Evolutionary conservation across 2,888 invertebrate species (phyloP), one percentile per base, ranked within the genome.

Genomic region (Aporophyla nigra): DNA sequence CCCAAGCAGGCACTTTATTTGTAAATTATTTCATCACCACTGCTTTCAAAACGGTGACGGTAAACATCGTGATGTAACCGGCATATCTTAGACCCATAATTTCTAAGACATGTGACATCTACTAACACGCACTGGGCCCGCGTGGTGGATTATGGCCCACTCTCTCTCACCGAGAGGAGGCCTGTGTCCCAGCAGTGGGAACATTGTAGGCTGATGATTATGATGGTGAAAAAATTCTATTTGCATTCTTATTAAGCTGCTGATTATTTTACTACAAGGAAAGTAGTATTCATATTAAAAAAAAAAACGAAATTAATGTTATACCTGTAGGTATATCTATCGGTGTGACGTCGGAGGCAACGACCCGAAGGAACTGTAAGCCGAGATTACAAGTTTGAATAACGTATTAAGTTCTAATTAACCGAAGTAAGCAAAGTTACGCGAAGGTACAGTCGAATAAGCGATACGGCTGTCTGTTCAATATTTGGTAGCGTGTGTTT

Each of bases 351-450:
- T 19, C 7, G 24, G 33, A 10, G 73, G 58, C 58, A 49, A 24
- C 56, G 24, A 43, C n/a, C 51, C n/a, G 21, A 58, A 21, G 21
- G n/a, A 62, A 46, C 46, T 40, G 40, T 33, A n/a, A 46, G 24
- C 27, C 0, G 46, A 24, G 68, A 63, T 58, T 62, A 46, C 58
- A 68, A 68, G 53, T 74, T 80, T 67, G 51, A 68, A 68, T 61
- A 51, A 71, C 61, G 78, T 78, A 54, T 58, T 46, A 58, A 53
- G 16, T 67, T 80, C 14, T n/a, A 43, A 63, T 80, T 61, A 62
- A 40, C 16, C 24, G 1, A 63, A 58, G 51, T 56, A 63, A 70
- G 40, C 21, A 7, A 61, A 54, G 5, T 56, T 49, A 33, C n/a
- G n/a, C 54, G 27, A 10, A 40, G 49, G n/a, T 53, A 43, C 43